Evolutionary conservation across 2,888 invertebrate species (phyloP).

Genomic region (Agriopis leucophaearia): DNA sequence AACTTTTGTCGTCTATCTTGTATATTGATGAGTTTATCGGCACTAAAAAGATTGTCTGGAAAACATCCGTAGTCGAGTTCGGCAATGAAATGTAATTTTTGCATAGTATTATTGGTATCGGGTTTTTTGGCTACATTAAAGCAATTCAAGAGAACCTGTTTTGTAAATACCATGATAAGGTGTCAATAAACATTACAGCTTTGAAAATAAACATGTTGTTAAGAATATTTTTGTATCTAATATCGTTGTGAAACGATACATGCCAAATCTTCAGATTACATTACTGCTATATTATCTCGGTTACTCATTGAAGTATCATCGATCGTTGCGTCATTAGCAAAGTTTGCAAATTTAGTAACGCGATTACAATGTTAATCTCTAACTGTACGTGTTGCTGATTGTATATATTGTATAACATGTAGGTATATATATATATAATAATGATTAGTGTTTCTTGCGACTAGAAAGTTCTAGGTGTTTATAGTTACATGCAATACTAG

Average conservation of each 20-base stretch:
- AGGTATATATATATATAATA: neutral
- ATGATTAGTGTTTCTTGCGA: neutral
- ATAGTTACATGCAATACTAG: neutral
- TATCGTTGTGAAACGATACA: no score
- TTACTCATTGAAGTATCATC: neutral
- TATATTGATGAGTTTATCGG: neutral
- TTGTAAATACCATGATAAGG: no score
- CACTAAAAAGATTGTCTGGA: neutral
- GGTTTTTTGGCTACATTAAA: neutral
- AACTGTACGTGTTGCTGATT: neutral
- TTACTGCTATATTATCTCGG: neutral
- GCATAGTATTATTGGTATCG: neutral
- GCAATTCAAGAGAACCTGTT: no score
- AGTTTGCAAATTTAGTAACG: neutral
- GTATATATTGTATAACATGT: no score
- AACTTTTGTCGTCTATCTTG: neutral
- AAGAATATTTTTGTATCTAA: neutral
- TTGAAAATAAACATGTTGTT: neutral
- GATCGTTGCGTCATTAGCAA: neutral
- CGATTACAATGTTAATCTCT: neutral
- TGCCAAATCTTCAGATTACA: neutral
- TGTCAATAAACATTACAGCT: no score
- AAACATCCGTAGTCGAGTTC: neutral
- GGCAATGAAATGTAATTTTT: neutral
- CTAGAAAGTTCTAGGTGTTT: neutral